Evolutionary conservation across 2,113 vertebrate species (phyloP), one percentile per base, ranked within the genome.

Genomic region (Parus major): DNA sequence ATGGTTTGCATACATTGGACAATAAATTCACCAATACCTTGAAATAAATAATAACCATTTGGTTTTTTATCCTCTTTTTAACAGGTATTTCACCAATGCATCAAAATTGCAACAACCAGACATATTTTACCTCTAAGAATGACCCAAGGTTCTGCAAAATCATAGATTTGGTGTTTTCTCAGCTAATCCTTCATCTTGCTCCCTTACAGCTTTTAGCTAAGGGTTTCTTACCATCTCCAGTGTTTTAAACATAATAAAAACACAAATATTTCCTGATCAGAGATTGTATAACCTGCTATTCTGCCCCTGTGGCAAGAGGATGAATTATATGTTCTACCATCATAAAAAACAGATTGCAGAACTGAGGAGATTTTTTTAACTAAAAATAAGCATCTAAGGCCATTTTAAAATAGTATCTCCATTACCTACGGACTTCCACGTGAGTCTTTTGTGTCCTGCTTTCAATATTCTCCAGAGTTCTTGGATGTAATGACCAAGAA

Each of bases 351-450:
- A 29, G 12, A 78, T 1, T 22, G 52, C 42, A 85, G 53, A 59
- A 76, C 6, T 33, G 10, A 66, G 36, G 21, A 44, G 16, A 33
- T 18, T 41, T 61, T 61, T 46, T 49, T 21, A 82, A 59, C 9
- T 52, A 33, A 55, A 72, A 71, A 89, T 42, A 39, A 33, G 35
- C 9, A 4, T 46, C 10, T 33, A 53, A 77, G 56, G 36, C 7
- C 16, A 42, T 55, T 59, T 64, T 11, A 65, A 84, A 59, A 39
- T 2, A 77, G 9, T 31, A 49, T 36, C 41, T 41, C 17, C 5
- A 5, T 95, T 97, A 99, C 99, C 98, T 88, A 99, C 97, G 2
- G 98, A 98, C 82, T 97, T 98, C 99, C 99, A 99, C 52, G 97
- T 99, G 36, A 99, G 83, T 76, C 98, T 98, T 96, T 95, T 98